Base-by-base conservation (phyloP, 2,113 vertebrate genomes). In the Penelope pileata region DNA sequence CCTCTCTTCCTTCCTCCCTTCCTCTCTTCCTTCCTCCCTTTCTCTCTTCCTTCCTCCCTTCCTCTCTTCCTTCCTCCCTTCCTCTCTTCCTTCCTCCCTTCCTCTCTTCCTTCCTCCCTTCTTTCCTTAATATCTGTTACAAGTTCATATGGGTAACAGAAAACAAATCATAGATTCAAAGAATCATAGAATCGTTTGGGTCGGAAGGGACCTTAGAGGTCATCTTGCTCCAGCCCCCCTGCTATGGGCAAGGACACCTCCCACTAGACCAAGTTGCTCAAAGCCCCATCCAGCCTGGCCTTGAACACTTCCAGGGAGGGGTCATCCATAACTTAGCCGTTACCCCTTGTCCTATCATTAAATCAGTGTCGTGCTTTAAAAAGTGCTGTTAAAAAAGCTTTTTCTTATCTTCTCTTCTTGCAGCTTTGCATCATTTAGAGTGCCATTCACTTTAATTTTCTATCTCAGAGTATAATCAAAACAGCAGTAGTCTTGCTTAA, bases 391-490 rank as follows among this genome's bases (percentile, higher is more conserved):
- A 68, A 34, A 79, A 36, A 91, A 87, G 38, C 47, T 84, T 18
- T 45, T 89, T 14, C 2, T 92, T 70, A 84, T 67, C 75, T 48
- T 86, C 18, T 95, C 94, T 94, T 88, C 80, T 85, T 94, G 58
- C 17, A 90, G 72, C 73, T 88, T 84, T 84, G 67, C n/a, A 22
- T 62, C 75, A n/a, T 68, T 94, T 95, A 94, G 17, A 58, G 34
- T 63, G 10, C 19, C 67, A 58, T 62, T 88, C 19, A 16, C 15
- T 88, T 87, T 79, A 92, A 56, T 72, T 92, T 96, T 96, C 95
- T 95, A 90, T 96, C 94, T 97, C 74, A 59, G 78, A 93, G 68
- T 74, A 84, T 83, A 96, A 97, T 97, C 95, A 97, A 97, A 98
- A 94, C 85, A 96, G 67, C 89, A 96, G 94, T 95, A 95, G 72